Percentiles rank a stretch among this genome's conserved stretches.
These are phyloP conservation scores for Herpetotheres cachinnans DNA, from an alignment of 2,113 vertebrate genomes.

Conservation along the genomic window DNA sequence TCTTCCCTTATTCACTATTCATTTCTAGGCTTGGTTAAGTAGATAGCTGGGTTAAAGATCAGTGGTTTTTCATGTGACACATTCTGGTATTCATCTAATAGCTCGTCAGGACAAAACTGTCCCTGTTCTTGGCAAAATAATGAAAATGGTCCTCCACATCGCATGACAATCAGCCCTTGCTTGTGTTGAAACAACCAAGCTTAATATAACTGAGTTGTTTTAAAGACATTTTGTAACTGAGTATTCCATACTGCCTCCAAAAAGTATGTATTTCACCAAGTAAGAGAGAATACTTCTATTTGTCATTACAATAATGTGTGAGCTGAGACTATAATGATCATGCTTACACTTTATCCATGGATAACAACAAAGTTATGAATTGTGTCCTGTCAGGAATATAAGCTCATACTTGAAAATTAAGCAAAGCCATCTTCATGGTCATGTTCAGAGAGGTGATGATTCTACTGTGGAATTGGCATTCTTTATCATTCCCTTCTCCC, in stretches of 20 bases:
- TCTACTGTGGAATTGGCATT: conserved; percentile 56
- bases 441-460: conserved; percentile 36
- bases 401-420: conserved; percentile 56
- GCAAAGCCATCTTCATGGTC: conserved; percentile 34
- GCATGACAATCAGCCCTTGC: conserved; percentile 90
- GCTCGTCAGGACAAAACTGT: conserved; percentile 90
- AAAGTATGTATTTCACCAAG: not conserved
- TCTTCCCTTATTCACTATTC: conserved; percentile 77
- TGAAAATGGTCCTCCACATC: conserved; percentile 84
- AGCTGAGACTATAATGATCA: not conserved
- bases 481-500: conserved; percentile 21
- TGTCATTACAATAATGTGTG: not conserved
- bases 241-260: not conserved
- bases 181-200: conserved; percentile 62
- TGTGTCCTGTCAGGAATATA: conserved; percentile 7
- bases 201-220: conserved; percentile 65
- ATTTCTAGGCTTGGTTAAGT: conserved; percentile 78
- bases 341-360: not conserved
- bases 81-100: conserved; percentile 86
- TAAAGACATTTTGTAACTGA: conserved; percentile 24
- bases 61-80: conserved; percentile 91
- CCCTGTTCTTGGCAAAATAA: conserved; percentile 89
- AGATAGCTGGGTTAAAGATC: conserved; percentile 81
- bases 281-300: not conserved
- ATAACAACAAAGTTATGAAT: conserved; percentile 29